Base-by-base conservation (phyloP, 2,113 vertebrate genomes). In the Uropsilus gracilis region DNA sequence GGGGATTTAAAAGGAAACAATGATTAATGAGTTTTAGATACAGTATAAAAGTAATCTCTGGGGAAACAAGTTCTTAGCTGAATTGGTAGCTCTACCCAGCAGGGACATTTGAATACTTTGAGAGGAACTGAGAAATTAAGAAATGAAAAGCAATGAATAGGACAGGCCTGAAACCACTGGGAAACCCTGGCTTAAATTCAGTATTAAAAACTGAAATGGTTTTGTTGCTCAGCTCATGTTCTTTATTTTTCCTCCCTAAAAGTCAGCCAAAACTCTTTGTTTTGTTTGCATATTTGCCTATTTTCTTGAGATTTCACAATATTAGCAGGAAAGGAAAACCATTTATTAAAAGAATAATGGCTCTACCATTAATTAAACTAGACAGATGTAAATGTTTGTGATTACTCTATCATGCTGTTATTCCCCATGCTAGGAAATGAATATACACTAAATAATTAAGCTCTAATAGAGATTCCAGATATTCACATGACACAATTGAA, bases 121-220 rank as follows among this genome's bases (percentile, higher is more conserved):
- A 96, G 87, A 81, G 39, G 50, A 94, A 91, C 44, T 73, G 86
- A 92, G 76, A 97, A 91, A 94, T 93, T 91, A 97, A 97, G 94
- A 96, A 94, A 90, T 66, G 50, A 92, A 87, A 30, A 95, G 78
- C 61, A 90, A 83, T 80, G 84, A 95, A 90, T 59, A 86, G 80
- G 76, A 90, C 84, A 93, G 94, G 46, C 87, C 85, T 94, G 92
- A 78, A 75, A 90, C 30, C 57, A 86, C 68, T 32, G 8, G 87
- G 48, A 80, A 75, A 92, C 3, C 39, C 76, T 96, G 93, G 68
- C 88, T 90, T 59, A 80, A 69, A 82, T 17, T 86, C 63, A 84
- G 26, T 55, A 68, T 91, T 89, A 50, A 80, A 95, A 96, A 89
- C 55, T 91, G 78, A 95, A 82, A 61, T 69, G 50, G 48, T 87